Base-by-base conservation (phyloP, 2,113 vertebrate genomes). In the Alaudala cheleensis region DNA sequence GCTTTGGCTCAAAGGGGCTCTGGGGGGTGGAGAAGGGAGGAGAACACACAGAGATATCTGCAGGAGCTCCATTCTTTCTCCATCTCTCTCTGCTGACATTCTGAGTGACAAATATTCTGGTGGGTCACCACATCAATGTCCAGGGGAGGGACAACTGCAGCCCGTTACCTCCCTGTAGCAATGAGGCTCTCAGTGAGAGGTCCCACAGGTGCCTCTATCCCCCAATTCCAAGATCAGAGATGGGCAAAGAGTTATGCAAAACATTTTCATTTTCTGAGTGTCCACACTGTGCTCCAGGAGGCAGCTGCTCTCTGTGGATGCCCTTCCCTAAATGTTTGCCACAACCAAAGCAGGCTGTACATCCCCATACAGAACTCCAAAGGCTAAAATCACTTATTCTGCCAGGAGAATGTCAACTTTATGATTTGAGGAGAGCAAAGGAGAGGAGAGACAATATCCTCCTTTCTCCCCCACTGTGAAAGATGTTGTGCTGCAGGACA, bases 101-200 rank as follows among this genome's bases (percentile, higher is more conserved):
- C 21, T 56, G 3, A 47, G 60, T 29, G 42, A 56, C 28, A 88
- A 57, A 45, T 6, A 2, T 21, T 34, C 31, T 14, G 15, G 8
- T 47, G 64, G 39, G 26, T 65, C 33, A 42, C 34, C 50, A 11
- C 4, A 1, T 40, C 16, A 11, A 3, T 4, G 33, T 12, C 11
- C 31, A 65, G 21, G 50, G 19, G 84, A 49, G 64, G 70, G 23
- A 33, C 0, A 4, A 2, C 11, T 80, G 44, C 42, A 50, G 14
- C 9, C 67, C 67, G 4, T 10, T 18, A 5, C 2, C 29, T 24
- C 40, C 23, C 21, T 66, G 60, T 3, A 44, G 25, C 37, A 60
- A 11, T 0, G 1, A 39, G 33, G 29, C 7, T 40, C 34, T 20
- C 24, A 6, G 28, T 11, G 54, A 72, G 45, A 70, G 9, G 6